Base-by-base conservation (phyloP, 2,888 invertebrate genomes). In the Mythimna ferrago region DNA sequence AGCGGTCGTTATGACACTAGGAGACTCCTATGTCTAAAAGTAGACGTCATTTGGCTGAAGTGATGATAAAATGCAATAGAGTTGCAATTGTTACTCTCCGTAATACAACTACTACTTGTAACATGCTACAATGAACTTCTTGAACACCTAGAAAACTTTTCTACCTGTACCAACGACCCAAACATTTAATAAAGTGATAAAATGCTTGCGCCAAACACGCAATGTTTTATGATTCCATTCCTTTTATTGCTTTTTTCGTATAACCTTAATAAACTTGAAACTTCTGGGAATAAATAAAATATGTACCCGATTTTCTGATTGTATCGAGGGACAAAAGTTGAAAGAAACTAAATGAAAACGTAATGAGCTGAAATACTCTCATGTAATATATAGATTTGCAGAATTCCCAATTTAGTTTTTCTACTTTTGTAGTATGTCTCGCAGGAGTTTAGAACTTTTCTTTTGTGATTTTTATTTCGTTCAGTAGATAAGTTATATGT, bases 161-260 rank as follows among this genome's bases (percentile, higher is more conserved):
- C 67, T 80, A 80, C 83, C 87, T 88, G 85, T 86, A 89, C 87
- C 89, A 92, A 89, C 90, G 86, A 90, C 90, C 89, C 80, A 80
- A 91, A 90, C 92, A 91, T 93, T 94, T 93, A 94, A 93, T 94
- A 94, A 93, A 93, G 93, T 93, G 92, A 94, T 94, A 92, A 94
- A 94, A 92, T 87, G 90, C 86, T 92, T 89, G 88, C 87, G 82
- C 85, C 84, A 83, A 89, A 89, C 93, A 94, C 93, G 93, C 94
- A 91, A 94, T 91, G 89, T 90, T 90, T 93, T 92, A 92, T 89
- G 89, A 90, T 89, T 90, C 88, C 85, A 88, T 92, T 92, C 86
- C 82, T 89, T 89, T 89, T 91, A 87, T 85, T 88, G 85, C 67
- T 82, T 81, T 87, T 86, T 87, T 87, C 83, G 75, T 89, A 87